A percentile compares a stretch with the other conserved stretches of the same genome.
phyloP scores from a whole-genome alignment of 2,113 vertebrate genomes.

The Turdus rufiventris region DNA sequence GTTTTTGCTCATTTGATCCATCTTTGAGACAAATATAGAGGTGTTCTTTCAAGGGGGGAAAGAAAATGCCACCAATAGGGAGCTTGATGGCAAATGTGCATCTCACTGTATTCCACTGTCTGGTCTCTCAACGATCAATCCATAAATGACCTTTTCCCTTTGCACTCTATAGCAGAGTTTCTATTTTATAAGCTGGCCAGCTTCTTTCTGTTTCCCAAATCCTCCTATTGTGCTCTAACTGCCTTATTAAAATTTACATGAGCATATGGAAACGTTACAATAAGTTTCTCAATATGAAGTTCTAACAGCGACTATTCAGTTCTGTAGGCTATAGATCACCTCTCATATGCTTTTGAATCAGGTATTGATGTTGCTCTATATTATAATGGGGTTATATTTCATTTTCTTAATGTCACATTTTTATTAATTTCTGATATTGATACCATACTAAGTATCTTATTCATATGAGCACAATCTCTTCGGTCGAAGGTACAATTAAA shows the following conservation, averaged over 20 bases:
- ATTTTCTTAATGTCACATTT: slow-evolving; percentile 64
- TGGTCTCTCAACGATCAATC: neutral
- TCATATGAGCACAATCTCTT: slow-evolving; percentile 10
- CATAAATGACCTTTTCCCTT: neutral
- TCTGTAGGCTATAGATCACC: slow-evolving; percentile 5
- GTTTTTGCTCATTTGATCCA: neutral
- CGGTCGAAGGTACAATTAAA: slow-evolving; percentile 41
- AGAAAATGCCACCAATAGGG: neutral
- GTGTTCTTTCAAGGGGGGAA: neutral
- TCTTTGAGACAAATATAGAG: neutral
- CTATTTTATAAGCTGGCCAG: neutral
- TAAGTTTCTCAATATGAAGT: neutral
- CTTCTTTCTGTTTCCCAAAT: neutral
- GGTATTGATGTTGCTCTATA: slow-evolving; percentile 45
- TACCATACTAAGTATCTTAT: slow-evolving; percentile 39
- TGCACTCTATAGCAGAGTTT: neutral
- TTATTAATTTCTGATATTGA: slow-evolving; percentile 56
- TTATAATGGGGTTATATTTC: slow-evolving; percentile 21
- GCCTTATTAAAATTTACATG: neutral
- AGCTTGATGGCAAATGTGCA: neutral
- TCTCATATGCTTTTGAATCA: slow-evolving; percentile 30
- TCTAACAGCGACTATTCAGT: neutral
- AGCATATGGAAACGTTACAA: neutral
- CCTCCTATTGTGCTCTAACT: neutral
- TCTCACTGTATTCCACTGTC: neutral